Evolutionary conservation across 2,113 vertebrate genomes (phyloP).

Genomic region (cat (Felis catus)): DNA sequence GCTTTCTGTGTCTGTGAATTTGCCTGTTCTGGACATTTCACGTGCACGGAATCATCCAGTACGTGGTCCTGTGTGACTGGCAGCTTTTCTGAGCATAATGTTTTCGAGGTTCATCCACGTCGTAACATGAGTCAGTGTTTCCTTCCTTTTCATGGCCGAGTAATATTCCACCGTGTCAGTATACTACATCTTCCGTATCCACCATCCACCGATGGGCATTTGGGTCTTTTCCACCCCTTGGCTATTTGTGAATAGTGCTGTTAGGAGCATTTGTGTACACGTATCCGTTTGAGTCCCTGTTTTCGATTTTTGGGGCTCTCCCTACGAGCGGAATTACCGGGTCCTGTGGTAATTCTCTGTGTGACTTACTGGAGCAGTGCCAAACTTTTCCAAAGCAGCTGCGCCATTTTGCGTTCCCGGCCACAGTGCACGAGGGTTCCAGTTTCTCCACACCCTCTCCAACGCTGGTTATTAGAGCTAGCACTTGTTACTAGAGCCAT

Average conservation of each 20-base stretch:
- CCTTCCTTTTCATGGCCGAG: not conserved
- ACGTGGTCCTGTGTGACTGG: not conserved
- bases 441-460: too few species aligned
- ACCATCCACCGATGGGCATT: not conserved
- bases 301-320: not conserved
- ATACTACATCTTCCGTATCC: too few species aligned
- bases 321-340: not conserved
- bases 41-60: not conserved
- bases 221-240: not conserved
- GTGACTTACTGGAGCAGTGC: too few species aligned
- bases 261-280: not conserved
- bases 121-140: fast-evolving
- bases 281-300: not conserved
- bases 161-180: too few species aligned
- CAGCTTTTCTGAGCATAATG: not conserved
- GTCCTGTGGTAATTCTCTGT: not conserved
- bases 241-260: not conserved
- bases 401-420: not conserved
- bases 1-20: not conserved
- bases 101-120: not conserved
- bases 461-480: not conserved
- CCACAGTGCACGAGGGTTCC: not conserved
- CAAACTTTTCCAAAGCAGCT: not conserved
- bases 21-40: not conserved
- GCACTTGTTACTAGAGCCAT: not conserved